Conservation (phyloP, 2,797 vertebrate species). For the Chaunax sp. region DNA sequence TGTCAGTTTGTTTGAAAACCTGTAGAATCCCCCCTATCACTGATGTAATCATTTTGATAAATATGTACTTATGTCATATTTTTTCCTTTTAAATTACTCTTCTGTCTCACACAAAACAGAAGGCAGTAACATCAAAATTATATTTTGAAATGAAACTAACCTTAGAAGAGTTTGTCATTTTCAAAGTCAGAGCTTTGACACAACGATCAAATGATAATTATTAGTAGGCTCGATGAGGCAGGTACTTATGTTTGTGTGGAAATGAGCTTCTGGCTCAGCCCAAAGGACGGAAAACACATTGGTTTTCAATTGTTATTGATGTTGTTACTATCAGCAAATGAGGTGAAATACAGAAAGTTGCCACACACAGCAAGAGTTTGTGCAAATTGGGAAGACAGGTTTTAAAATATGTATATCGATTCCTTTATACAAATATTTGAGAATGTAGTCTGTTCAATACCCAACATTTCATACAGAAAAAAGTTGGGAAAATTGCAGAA, state of each 20-base stretch:
- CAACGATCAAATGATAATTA: slow-evolving; percentile 16
- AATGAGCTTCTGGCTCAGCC: not conserved
- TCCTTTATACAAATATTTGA: not conserved
- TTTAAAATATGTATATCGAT: too few species aligned
- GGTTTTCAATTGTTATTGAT: slow-evolving; percentile 24
- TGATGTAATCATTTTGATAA: slow-evolving; percentile 10
- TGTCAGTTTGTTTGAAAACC: slow-evolving; percentile 12
- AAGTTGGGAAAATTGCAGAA: too few species aligned
- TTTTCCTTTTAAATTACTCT: not conserved
- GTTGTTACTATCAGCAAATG: slow-evolving; percentile 18
- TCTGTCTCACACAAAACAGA: not conserved
- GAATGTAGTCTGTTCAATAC: not conserved
- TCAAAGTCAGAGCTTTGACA: not conserved
- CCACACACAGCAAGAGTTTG: too few species aligned
- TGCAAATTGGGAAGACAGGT: too few species aligned
- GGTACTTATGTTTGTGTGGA: slow-evolving; percentile 8
- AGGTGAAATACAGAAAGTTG: slow-evolving; percentile 7
- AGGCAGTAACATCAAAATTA: not conserved
- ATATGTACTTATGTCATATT: not conserved
- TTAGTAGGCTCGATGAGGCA: not conserved
- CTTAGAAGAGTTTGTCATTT: not conserved
- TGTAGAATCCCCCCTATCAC: not conserved
- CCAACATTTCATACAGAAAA: too few species aligned
- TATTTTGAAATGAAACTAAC: not conserved
- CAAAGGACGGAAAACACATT: slow-evolving; percentile 10